Evolutionary conservation across 1,140 invertebrate genomes (phyloP), one percentile per base, ranked within the genome.

Genomic region (Oppia nitens): DNA sequence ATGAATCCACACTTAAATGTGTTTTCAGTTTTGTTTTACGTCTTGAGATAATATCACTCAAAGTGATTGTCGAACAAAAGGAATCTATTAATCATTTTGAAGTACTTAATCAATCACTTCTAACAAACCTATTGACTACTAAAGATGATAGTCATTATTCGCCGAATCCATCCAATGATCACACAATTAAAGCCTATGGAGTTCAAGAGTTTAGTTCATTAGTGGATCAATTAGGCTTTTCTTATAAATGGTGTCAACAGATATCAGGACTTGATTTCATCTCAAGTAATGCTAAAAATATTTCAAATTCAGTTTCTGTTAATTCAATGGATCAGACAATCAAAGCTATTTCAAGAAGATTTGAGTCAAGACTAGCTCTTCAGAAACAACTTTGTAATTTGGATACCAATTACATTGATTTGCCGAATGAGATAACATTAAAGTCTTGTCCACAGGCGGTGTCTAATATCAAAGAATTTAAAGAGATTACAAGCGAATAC

Each of bases 231-330:
- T 72, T 84, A 53, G 89, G 89, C 0, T 79, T 79, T 63, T 87
- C 89, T 0, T 95, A 88, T 66, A 75, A 79, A 62, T 96, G 91
- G 91, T 84, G 85, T 1, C 91, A 96, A 72, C 78, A 79, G 71
- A 78, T 94, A 71, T 85, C 84, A 66, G 87, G 89, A 1, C 71
- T 91, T 53, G 79, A 87, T 69, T 91, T 90, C 66, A 74, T 84
- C 20, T 40, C 32, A 40, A 40, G 32, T 40, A 61, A 61, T 24
- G 57, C 59, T 9, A 60, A 65, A 4, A 40, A 61, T 17, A 32
- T 48, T 23, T 28, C 53, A 24, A 24, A 48, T 12, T 63, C 62
- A n/a, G 27, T 57, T 9, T 40, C 47, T 2, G 50, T 52, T 17
- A 47, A 28, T 29, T 63, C 67, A 58, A 72, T 73, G 68, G 70